Conservation (phyloP, 1,140 invertebrate genomes). For the Heterodera schachtii region DNA sequence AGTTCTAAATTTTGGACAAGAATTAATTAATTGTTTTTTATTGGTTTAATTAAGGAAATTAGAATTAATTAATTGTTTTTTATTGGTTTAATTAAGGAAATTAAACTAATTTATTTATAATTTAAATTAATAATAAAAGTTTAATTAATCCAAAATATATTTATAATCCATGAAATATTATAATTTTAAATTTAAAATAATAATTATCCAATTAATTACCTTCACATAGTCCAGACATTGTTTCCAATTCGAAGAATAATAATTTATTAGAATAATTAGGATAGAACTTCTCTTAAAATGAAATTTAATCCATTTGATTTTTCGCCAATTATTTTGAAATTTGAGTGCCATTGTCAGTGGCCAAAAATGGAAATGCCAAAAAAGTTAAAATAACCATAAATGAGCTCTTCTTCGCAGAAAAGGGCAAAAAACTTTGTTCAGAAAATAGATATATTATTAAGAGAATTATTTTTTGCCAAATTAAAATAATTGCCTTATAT, state of each 20-base stretch:
- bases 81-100: conserved; percentile 1
- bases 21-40: conserved; percentile 3
- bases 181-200: conserved; percentile 18
- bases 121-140: no score
- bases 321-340: not conserved
- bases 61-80: conserved; percentile 15
- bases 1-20: conserved; percentile 5
- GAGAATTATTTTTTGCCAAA: no score
- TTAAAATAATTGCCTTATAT: no score
- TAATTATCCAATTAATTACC: conserved; percentile 2
- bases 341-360: no score
- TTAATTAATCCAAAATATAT: no score
- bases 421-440: no score
- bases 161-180: not conserved
- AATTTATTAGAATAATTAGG: not conserved
- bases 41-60: not conserved
- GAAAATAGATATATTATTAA: no score
- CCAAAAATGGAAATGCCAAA: no score
- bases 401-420: no score
- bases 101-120: no score
- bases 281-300: not conserved
- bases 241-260: not conserved
- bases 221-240: not conserved
- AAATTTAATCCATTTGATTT: not conserved
- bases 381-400: no score